phyloP scores from a whole-genome alignment of 2,888 invertebrate species.

The Lepidochitona cinerea region DNA sequence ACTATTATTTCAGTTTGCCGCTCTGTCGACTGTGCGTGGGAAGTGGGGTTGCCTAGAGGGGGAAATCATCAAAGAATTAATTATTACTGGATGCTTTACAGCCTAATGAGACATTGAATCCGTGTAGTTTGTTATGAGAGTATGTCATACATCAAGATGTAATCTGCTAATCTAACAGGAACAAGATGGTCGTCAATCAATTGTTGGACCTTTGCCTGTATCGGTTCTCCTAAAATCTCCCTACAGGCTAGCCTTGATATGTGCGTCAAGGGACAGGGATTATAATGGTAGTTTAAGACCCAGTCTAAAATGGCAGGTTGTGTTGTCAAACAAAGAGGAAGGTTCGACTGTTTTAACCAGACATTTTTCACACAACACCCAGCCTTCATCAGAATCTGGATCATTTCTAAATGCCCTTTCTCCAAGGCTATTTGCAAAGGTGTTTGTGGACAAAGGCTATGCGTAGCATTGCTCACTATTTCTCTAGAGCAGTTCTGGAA shows the following conservation, averaged over 20 bases:
- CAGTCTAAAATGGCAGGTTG: slow-evolving; percentile 38
- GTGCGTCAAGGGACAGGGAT: slow-evolving; percentile 40
- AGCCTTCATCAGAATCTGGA: slow-evolving; percentile 45
- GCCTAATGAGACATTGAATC: too few relatives aligned
- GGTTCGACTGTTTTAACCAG: slow-evolving; percentile 28
- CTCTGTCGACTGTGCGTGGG: too few relatives aligned
- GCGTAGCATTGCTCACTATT: slow-evolving; percentile 35
- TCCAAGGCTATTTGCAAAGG: slow-evolving; percentile 53
- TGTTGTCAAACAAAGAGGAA: slow-evolving; percentile 28
- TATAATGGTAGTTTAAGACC: slow-evolving; percentile 35
- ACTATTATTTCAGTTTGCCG: too few relatives aligned
- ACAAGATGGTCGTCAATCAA: slow-evolving; percentile 29
- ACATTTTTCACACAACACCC: slow-evolving; percentile 42
- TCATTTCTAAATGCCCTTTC: slow-evolving; percentile 38
- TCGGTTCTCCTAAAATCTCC: slow-evolving; percentile 25
- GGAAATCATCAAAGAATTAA: too few relatives aligned
- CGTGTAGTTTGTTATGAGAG: slow-evolving; percentile 11
- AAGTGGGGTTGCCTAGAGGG: too few relatives aligned
- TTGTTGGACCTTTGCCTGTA: slow-evolving; percentile 24
- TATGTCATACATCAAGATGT: slow-evolving; percentile 38
- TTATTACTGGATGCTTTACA: too few relatives aligned
- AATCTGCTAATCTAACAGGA: slow-evolving; percentile 36
- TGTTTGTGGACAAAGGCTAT: slow-evolving; percentile 45
- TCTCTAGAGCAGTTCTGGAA: slow-evolving; percentile 51
- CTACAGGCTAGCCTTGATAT: slow-evolving; percentile 38